Conservation (phyloP, 2,888 invertebrate species). For the Drosophila emarginata region DNA sequence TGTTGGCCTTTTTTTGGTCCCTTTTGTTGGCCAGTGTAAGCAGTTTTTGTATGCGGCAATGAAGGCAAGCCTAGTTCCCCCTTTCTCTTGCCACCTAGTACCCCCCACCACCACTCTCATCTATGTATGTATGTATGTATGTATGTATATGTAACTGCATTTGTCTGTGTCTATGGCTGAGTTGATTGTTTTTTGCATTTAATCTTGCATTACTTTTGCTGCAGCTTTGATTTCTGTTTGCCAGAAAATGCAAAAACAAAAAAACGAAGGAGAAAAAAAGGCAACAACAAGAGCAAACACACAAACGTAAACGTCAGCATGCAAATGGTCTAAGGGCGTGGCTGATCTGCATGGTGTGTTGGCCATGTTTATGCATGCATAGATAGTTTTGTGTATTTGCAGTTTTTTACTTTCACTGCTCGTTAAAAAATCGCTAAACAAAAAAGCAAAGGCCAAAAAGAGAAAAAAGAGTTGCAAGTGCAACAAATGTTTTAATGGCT, state of each 20-base stretch:
- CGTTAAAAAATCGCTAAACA: constrained; percentile 28
- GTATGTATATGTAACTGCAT: constrained; percentile 11
- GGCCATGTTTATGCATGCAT: constrained; percentile 61
- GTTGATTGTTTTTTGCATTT: constrained; percentile 67
- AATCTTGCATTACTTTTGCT: constrained; percentile 69
- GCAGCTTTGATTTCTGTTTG: constrained; percentile 67
- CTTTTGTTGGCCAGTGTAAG: constrained; percentile 22
- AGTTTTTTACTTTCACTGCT: constrained; percentile 63
- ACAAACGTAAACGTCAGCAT: constrained; percentile 16
- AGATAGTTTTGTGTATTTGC: constrained; percentile 45
- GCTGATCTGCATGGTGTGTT: constrained; percentile 30
- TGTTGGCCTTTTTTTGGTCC: constrained; percentile 63
- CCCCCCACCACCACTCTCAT: not conserved
- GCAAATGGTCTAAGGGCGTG: constrained; percentile 60
- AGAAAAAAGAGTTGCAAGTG: constrained; percentile 30
- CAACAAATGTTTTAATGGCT: constrained; percentile 46
- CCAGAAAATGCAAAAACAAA: constrained; percentile 1
- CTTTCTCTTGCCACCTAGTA: not conserved
- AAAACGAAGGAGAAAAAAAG: no score
- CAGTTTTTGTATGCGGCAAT: not conserved
- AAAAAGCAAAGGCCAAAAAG: constrained; percentile 16
- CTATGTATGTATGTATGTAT: not conserved
- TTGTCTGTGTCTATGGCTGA: constrained; percentile 11
- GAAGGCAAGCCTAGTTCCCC: not conserved
- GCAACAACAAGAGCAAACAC: not conserved